These are phyloP conservation scores for Episyrphus balteatus DNA, from an alignment of 1,140 invertebrate genomes.

Conservation along the genomic window DNA sequence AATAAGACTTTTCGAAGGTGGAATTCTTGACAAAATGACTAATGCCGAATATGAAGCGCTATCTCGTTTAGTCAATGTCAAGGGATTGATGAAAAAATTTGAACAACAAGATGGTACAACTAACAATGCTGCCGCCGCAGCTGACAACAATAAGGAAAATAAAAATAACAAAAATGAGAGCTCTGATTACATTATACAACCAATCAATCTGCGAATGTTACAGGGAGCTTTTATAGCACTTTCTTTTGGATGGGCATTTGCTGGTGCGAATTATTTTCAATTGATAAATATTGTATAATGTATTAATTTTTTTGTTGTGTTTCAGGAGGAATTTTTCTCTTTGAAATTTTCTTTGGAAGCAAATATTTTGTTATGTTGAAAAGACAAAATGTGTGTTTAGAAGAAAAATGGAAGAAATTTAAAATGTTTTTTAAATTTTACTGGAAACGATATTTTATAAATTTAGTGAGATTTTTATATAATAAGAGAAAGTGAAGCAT, in stretches of 20 bases:
- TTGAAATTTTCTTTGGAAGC: no score
- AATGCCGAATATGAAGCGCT: conserved; percentile 55
- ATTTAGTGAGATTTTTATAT: no score
- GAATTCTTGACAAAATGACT: conserved; percentile 58
- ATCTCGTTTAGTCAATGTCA: conserved; percentile 32
- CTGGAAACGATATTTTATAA: no score
- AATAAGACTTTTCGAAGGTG: conserved; percentile 57
- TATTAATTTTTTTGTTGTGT: no score
- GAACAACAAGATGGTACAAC: conserved; percentile 15
- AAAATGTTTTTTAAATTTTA: no score
- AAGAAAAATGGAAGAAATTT: no score
- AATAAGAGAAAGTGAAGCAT: no score
- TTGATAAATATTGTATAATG: no score
- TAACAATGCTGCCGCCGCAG: conserved; percentile 17
- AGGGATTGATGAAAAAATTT: conserved; percentile 16
- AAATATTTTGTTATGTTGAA: no score
- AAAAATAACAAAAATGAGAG: conserved; percentile 8
- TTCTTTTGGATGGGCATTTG: conserved; percentile 40
- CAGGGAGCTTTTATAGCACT: conserved; percentile 55
- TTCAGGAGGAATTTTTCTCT: no score
- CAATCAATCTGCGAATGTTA: conserved; percentile 51
- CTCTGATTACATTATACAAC: conserved; percentile 39
- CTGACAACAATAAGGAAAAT: conserved; percentile 16
- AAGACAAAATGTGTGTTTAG: no score
- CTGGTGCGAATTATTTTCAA: conserved; percentile 12